These are phyloP conservation scores for Syrphus vitripennis DNA, from an alignment of 2,888 invertebrate genomes.

Conservation along the genomic window DNA sequence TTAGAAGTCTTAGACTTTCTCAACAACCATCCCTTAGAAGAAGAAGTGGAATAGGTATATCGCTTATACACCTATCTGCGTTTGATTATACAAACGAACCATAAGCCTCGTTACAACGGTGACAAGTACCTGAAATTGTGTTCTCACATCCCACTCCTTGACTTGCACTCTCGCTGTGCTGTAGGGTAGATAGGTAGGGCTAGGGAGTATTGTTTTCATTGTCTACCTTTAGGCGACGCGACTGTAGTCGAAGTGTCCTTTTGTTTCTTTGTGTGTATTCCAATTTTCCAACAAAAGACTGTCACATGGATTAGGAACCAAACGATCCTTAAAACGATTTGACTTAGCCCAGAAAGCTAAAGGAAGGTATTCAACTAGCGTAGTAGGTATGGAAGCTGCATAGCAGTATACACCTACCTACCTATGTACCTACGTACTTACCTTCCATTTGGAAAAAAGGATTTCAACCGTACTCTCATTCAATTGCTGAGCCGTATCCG, in stretches of 20 bases:
- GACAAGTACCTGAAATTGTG: constrained; percentile 66
- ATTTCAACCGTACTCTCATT: constrained; percentile 63
- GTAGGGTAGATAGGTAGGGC: not conserved
- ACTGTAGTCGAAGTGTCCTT: constrained; percentile 2
- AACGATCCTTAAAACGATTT: constrained; percentile 70
- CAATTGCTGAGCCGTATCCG: constrained; percentile 61
- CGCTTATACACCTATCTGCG: too few species aligned
- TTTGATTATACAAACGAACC: constrained; percentile 63
- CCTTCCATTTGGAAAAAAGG: constrained; percentile 42
- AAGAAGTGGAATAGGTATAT: constrained; percentile 18
- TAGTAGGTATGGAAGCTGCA: constrained; percentile 21
- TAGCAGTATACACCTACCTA: not conserved
- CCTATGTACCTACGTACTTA: not conserved
- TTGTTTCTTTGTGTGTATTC: constrained; percentile 21
- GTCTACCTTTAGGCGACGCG: not conserved
- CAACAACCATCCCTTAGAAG: constrained; percentile 1
- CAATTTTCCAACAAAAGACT: constrained; percentile 56
- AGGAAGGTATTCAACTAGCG: constrained; percentile 36
- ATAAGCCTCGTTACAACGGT: constrained; percentile 56
- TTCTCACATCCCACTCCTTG: constrained; percentile 33
- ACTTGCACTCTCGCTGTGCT: not conserved
- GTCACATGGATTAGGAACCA: constrained; percentile 64
- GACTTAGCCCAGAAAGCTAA: constrained; percentile 51
- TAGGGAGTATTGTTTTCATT: constrained; percentile 31
- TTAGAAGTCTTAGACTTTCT: constrained; percentile 36